phyloP scores from a whole-genome alignment of 2,113 vertebrate species.

The Zapornia atra region DNA sequence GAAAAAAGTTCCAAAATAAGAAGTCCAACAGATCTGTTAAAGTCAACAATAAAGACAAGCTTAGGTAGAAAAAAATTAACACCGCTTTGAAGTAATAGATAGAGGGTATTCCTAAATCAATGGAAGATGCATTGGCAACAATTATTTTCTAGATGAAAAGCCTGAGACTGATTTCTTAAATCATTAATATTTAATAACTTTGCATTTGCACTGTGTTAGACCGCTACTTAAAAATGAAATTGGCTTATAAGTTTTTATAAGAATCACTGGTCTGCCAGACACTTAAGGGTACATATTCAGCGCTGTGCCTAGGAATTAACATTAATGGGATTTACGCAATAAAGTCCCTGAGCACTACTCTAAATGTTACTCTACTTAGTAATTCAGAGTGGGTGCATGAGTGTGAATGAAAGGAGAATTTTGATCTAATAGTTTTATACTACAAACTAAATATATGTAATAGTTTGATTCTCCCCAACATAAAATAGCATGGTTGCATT shows the following conservation, averaged over 20 bases:
- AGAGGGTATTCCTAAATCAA: neutral
- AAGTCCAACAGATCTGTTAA: neutral
- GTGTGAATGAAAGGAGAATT: conserved; percentile 1
- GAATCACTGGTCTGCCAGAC: neutral
- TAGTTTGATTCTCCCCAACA: neutral
- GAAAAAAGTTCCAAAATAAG: neutral
- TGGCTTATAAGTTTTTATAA: conserved; percentile 44
- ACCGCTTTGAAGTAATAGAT: neutral
- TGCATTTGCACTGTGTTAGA: conserved; percentile 7
- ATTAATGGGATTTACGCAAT: conserved; percentile 12
- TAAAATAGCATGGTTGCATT: neutral
- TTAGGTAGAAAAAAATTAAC: neutral
- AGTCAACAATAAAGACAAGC: neutral
- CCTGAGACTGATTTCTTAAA: conserved; percentile 14
- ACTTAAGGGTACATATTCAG: conserved; percentile 22
- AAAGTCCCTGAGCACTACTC: neutral
- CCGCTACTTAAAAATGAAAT: conserved; percentile 23
- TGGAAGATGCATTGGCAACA: neutral
- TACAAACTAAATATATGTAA: neutral
- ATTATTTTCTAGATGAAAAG: conserved; percentile 4
- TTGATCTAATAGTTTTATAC: neutral
- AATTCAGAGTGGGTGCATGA: neutral
- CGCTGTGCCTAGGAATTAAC: neutral
- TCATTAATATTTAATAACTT: conserved; percentile 37
- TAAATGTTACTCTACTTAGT: conserved; percentile 23